A percentile compares a stretch with the other conserved stretches of the same genome.
Evolutionary conservation across 64 coral and sea anemone species (phyloP).

Genomic region (Porites australiensis): DNA sequence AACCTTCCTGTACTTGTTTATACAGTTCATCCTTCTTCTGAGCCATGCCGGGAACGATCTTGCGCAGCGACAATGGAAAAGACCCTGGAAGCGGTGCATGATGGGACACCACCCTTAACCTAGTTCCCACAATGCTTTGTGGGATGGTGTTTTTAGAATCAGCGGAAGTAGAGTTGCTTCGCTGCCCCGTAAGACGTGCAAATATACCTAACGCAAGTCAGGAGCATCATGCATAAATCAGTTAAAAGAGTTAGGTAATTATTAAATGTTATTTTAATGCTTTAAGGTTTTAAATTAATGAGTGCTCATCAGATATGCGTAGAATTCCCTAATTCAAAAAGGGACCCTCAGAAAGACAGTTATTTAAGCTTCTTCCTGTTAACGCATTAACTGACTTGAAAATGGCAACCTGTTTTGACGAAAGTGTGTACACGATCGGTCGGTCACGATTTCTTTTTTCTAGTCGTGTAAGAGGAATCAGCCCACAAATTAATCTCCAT

Average conservation of each 20-base stretch:
- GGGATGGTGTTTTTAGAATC: slow-evolving; percentile 50
- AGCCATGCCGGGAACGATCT: slow-evolving; percentile 45
- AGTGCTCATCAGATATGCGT: too few species aligned
- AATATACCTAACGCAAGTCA: slow-evolving; percentile 41
- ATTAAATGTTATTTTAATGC: background rate
- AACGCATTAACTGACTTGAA: too few species aligned
- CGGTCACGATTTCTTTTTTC: too few species aligned
- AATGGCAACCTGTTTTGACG: too few species aligned
- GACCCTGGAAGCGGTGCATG: slow-evolving; percentile 32
- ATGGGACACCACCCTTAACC: slow-evolving; percentile 22
- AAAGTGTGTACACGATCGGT: too few species aligned
- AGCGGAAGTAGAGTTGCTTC: slow-evolving; percentile 41
- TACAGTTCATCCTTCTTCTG: slow-evolving; percentile 67
- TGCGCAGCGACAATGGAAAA: slow-evolving; percentile 51
- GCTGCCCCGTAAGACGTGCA: slow-evolving; percentile 42
- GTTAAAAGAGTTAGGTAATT: slow-evolving; percentile 3
- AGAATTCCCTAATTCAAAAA: too few species aligned
- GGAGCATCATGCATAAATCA: slow-evolving; percentile 38
- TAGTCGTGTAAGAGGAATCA: too few species aligned
- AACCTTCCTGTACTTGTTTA: slow-evolving; percentile 58
- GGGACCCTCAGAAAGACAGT: too few species aligned
- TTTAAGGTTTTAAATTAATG: background rate
- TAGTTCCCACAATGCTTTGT: slow-evolving; percentile 21
- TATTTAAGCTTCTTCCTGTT: too few species aligned
- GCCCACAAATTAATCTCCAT: too few species aligned